phyloP scores from a whole-genome alignment of 92 coral and sea anemone genomes.

The Galaxea fascicularis region DNA sequence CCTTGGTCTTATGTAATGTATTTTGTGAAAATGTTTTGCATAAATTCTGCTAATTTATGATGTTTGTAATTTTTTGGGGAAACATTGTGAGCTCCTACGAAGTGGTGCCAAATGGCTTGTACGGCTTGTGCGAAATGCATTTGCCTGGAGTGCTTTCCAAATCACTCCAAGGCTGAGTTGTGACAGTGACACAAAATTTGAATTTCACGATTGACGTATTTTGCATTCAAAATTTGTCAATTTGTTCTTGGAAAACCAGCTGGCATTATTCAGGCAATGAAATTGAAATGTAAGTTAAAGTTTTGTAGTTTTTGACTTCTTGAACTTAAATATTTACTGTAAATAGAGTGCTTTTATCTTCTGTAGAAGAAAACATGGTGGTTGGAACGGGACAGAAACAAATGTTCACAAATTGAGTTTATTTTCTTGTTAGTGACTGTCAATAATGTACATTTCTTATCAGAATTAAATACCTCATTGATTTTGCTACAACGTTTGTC shows the following conservation, averaged over 20 bases:
- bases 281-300: not conserved
- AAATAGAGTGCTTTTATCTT: conserved; percentile 8
- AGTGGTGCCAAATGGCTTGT: conserved; percentile 2
- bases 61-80: no score
- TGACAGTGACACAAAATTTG: conserved; percentile 6
- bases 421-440: not conserved
- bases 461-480: conserved; percentile 13
- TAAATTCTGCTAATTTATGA: no score
- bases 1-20: no score
- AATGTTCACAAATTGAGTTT: conserved; percentile 16
- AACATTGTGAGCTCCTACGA: no score
- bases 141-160: no score
- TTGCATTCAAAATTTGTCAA: not conserved
- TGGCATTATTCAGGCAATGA: not conserved
- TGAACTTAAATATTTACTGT: conserved; percentile 9
- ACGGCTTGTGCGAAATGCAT: not conserved
- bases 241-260: conserved; percentile 1
- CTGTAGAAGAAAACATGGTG: conserved; percentile 21
- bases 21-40: no score
- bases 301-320: conserved; percentile 8
- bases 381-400: conserved; percentile 8
- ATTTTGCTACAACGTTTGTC: conserved; percentile 32
- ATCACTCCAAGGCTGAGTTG: not conserved
- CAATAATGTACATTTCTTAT: not conserved
- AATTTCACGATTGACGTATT: conserved; percentile 1